A percentile compares a stretch with the other conserved stretches of the same genome.
phyloP scores from a whole-genome alignment of 2,113 vertebrate species.

The Ophiodon elongatus region DNA sequence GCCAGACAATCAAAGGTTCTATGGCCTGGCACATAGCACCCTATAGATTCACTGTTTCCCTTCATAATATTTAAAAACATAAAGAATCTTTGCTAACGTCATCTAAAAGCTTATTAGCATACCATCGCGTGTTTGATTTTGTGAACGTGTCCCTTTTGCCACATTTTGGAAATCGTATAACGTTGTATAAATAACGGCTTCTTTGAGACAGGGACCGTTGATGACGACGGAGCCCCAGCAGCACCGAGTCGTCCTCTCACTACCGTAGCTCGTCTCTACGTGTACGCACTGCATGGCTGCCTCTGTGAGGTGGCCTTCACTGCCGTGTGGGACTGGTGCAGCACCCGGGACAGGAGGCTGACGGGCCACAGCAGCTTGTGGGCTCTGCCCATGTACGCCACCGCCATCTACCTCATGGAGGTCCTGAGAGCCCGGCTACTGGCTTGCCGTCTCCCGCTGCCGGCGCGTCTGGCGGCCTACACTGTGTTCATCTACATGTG shows the following conservation, averaged over 20 bases:
- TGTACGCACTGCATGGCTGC: slow-evolving; percentile 84
- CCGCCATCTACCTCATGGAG: slow-evolving; percentile 81
- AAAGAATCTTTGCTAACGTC: neutral
- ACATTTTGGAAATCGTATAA: neutral
- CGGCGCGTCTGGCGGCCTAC: slow-evolving; percentile 72
- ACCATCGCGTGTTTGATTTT: neutral
- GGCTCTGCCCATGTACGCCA: slow-evolving; percentile 84
- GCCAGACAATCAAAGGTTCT: neutral
- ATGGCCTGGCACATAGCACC: neutral
- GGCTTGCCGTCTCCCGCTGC: slow-evolving; percentile 54
- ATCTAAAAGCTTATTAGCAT: neutral
- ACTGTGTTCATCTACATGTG: slow-evolving; percentile 82
- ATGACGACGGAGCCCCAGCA: neutral
- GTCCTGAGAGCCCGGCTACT: slow-evolving; percentile 69
- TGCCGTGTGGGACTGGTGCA: slow-evolving; percentile 75
- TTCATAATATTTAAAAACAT: neutral
- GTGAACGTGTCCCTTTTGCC: neutral
- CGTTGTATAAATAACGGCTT: neutral
- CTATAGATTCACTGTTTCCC: neutral
- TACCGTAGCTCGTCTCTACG: slow-evolving; percentile 73
- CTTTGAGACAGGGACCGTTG: slow-evolving; percentile 46
- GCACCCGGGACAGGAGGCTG: slow-evolving; percentile 76
- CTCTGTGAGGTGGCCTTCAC: slow-evolving; percentile 85
- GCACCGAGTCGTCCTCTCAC: slow-evolving; percentile 43
- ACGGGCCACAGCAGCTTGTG: slow-evolving; percentile 82